Evolutionary conservation across 2,113 vertebrate genomes (phyloP).

Genomic region (Saimiri boliviensis): DNA sequence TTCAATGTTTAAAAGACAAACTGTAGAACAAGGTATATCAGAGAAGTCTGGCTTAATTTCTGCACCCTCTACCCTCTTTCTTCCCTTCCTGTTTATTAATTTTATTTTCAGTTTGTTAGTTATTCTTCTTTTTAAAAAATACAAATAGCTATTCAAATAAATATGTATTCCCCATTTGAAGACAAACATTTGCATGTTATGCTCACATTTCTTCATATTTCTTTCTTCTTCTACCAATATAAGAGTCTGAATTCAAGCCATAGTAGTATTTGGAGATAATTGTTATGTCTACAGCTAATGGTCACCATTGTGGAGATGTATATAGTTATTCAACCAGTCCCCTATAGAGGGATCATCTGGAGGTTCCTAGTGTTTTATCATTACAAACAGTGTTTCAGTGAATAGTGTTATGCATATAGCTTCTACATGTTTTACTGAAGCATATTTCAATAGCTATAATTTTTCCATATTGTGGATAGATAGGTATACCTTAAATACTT

Average conservation of each 20-base stretch:
- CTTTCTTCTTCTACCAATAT: neutral
- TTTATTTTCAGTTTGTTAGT: neutral
- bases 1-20: neutral
- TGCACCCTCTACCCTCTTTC: neutral
- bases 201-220: neutral
- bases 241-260: neutral
- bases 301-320: neutral
- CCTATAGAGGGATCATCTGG: neutral
- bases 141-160: neutral
- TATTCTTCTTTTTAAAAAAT: neutral
- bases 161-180: neutral
- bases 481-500: neutral
- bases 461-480: neutral
- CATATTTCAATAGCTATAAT: neutral
- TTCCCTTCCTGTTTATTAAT: neutral
- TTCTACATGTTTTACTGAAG: slow-evolving; percentile 8
- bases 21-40: neutral
- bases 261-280: neutral
- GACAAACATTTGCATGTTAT: neutral
- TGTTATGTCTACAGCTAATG: neutral
- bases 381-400: neutral
- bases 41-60: neutral
- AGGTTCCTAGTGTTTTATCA: neutral
- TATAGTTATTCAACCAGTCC: neutral
- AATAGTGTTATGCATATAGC: neutral